phyloP scores from a whole-genome alignment of 2,113 vertebrate genomes.

The Rhynchopsitta pachyrhyncha region DNA sequence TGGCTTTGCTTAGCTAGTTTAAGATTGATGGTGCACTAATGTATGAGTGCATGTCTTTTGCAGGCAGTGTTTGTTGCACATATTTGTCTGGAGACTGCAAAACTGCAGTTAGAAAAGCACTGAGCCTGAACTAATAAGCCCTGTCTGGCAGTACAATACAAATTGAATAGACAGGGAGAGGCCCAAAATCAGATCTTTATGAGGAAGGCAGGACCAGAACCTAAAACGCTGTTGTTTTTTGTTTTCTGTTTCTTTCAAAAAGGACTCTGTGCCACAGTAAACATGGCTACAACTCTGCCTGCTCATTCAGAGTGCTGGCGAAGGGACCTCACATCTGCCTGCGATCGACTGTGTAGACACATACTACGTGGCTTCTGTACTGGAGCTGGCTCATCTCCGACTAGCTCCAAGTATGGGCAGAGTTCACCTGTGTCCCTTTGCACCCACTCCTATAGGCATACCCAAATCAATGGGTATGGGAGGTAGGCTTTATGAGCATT shows the following conservation, averaged over 20 bases:
- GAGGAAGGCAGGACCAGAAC: neutral
- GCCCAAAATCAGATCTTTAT: neutral
- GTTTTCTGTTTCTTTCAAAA: constrained; percentile 37
- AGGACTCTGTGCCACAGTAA: constrained; percentile 24
- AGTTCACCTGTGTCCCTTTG: neutral
- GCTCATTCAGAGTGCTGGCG: neutral
- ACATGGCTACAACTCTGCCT: neutral
- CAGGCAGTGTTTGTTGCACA: neutral
- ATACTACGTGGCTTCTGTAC: neutral
- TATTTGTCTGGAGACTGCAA: neutral
- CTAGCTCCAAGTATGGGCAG: rapidly evolving
- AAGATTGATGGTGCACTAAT: neutral
- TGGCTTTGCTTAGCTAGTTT: neutral
- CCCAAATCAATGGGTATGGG: neutral
- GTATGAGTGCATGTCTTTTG: rapidly evolving
- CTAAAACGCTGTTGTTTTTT: neutral
- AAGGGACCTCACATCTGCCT: constrained; percentile 27
- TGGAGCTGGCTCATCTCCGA: neutral
- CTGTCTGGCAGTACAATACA: neutral
- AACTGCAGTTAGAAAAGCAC: neutral
- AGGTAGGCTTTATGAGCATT: neutral
- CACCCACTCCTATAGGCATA: neutral
- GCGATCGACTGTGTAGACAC: neutral
- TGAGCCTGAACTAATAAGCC: neutral
- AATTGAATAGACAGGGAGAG: neutral